Evolutionary conservation across 2,113 vertebrate species (phyloP).

Genomic region (Bubalus kerabau): DNA sequence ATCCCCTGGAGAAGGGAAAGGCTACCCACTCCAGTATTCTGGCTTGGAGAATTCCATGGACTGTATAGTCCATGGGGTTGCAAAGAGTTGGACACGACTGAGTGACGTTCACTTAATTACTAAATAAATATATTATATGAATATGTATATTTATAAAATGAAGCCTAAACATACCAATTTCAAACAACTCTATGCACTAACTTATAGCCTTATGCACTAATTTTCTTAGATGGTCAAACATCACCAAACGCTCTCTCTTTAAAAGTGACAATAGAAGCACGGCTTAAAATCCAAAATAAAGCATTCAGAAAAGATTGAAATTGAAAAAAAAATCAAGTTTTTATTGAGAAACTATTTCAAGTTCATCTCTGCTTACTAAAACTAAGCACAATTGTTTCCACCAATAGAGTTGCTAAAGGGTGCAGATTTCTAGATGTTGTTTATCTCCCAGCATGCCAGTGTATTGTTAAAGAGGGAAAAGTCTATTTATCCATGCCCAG

Average conservation of each 20-base stretch:
- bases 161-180: background rate
- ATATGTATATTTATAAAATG: background rate
- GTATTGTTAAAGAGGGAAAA: background rate
- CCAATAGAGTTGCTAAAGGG: background rate
- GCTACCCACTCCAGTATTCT: background rate
- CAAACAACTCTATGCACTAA: background rate
- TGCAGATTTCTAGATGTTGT: background rate
- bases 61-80: background rate
- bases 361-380: slow-evolving; percentile 11
- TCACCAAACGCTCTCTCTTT: background rate
- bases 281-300: slow-evolving; percentile 19
- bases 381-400: background rate
- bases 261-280: background rate
- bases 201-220: background rate
- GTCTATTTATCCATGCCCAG: background rate
- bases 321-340: slow-evolving; percentile 25
- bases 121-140: background rate
- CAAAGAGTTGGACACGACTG: background rate
- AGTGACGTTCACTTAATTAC: background rate
- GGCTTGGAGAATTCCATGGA: background rate
- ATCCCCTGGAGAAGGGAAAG: background rate
- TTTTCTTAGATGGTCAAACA: background rate
- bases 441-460: background rate
- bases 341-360: slow-evolving; percentile 25
- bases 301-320: background rate